phyloP scores from a whole-genome alignment of 2,888 invertebrate species.

The Euplagia quadripunctaria region DNA sequence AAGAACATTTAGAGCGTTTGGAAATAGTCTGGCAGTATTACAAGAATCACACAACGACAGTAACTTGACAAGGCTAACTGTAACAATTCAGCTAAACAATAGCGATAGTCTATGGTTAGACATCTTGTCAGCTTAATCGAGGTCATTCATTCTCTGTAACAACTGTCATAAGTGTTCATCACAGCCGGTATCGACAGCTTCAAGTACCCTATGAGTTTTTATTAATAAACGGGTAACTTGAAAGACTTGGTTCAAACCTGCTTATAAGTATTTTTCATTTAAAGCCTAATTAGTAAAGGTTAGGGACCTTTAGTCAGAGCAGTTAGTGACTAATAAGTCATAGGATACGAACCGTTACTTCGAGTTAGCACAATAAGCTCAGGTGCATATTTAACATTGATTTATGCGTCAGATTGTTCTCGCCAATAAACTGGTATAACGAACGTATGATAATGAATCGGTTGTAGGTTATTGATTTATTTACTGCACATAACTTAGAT shows the following conservation, averaged over 20 bases:
- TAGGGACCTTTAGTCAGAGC: neutral
- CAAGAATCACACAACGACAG: neutral
- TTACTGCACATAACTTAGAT: neutral
- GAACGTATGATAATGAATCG: constrained; percentile 48
- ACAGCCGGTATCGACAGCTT: no score
- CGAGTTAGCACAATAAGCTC: constrained; percentile 21
- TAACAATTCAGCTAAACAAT: neutral
- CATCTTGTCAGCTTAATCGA: neutral
- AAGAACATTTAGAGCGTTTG: neutral
- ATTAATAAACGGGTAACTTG: neutral
- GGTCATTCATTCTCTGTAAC: neutral
- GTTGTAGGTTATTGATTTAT: constrained; percentile 8
- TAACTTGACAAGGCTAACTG: neutral
- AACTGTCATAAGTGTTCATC: neutral
- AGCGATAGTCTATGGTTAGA: neutral
- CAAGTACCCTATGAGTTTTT: neutral
- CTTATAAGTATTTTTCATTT: neutral
- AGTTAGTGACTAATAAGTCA: neutral
- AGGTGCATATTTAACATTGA: constrained; percentile 31
- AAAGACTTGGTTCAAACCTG: neutral
- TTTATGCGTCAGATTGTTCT: constrained; percentile 33
- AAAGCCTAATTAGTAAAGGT: neutral
- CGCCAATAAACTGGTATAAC: constrained; percentile 49
- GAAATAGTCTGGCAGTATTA: neutral
- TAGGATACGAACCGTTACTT: neutral